These are phyloP conservation scores for Lamproptera curius DNA, from an alignment of 2,888 invertebrate genomes.

Conservation along the genomic window DNA sequence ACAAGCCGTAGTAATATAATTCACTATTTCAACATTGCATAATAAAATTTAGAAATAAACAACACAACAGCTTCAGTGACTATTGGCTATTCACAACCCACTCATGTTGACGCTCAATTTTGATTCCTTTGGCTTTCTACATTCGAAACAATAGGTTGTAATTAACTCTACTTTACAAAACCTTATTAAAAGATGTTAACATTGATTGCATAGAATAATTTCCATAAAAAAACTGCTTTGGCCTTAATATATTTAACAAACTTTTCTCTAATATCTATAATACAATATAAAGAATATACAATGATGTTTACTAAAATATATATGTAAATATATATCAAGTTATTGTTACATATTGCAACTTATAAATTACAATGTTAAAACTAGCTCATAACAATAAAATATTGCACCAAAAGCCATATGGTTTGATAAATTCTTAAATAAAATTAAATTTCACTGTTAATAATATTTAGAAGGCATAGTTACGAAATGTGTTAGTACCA, in stretches of 20 bases:
- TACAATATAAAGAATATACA: slow-evolving; percentile 10
- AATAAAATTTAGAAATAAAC: slow-evolving; percentile 65
- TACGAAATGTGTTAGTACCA: too few relatives aligned
- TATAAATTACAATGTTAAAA: slow-evolving; percentile 9
- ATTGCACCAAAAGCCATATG: slow-evolving; percentile 19
- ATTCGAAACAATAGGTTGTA: slow-evolving; percentile 33
- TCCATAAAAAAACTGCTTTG: slow-evolving; percentile 13
- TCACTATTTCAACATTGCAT: slow-evolving; percentile 48
- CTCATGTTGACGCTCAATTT: slow-evolving; percentile 45
- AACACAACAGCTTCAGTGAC: slow-evolving; percentile 52
- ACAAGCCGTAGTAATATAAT: slow-evolving; percentile 34
- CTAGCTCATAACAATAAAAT: slow-evolving; percentile 12
- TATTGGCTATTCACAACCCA: slow-evolving; percentile 61
- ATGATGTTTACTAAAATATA: slow-evolving; percentile 1
- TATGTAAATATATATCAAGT: background rate
- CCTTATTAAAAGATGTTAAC: slow-evolving; percentile 5
- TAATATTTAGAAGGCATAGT: too few relatives aligned
- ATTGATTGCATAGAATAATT: slow-evolving; percentile 11
- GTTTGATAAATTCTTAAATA: slow-evolving; percentile 2
- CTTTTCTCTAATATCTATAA: slow-evolving; percentile 15
- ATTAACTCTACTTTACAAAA: slow-evolving; percentile 16
- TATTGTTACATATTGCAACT: slow-evolving; percentile 1
- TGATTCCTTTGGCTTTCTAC: slow-evolving; percentile 60
- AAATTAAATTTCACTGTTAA: slow-evolving; percentile 10
- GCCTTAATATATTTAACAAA: slow-evolving; percentile 17